phyloP scores from a whole-genome alignment of 1,140 invertebrate species.

The Tetragonula clypearis region DNA sequence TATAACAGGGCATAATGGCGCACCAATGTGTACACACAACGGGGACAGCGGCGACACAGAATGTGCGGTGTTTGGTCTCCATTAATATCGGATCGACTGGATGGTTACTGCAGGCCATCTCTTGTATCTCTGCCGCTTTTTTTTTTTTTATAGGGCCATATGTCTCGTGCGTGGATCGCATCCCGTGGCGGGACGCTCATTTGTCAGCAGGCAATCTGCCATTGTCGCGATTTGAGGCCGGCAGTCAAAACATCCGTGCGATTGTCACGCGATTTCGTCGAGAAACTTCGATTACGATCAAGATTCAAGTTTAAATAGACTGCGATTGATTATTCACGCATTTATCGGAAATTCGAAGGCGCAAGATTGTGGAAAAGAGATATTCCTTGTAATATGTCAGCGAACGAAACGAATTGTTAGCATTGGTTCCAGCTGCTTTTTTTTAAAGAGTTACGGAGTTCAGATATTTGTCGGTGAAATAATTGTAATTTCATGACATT shows the following conservation, averaged over 20 bases:
- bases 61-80: conserved; percentile 79
- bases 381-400: not conserved
- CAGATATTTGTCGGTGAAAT: no score
- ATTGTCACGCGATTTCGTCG: conserved; percentile 19
- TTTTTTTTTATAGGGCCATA: conserved; percentile 77
- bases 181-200: conserved; percentile 69
- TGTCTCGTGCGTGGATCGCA: conserved; percentile 70
- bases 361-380: not conserved
- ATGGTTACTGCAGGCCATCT: conserved; percentile 68
- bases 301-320: no score
- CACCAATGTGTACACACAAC: conserved; percentile 71
- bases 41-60: conserved; percentile 68
- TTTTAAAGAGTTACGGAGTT: no score
- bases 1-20: conserved; percentile 70
- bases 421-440: no score
- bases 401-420: not conserved
- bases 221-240: conserved; percentile 72
- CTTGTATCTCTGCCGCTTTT: conserved; percentile 66
- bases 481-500: no score
- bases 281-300: not conserved
- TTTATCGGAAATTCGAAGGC: not conserved
- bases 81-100: conserved; percentile 79
- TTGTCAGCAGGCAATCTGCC: conserved; percentile 77
- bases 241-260: conserved; percentile 71
- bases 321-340: not conserved